Percentiles rank a stretch among this genome's conserved stretches.
These are phyloP conservation scores for Apamea crenata DNA, from an alignment of 2,888 invertebrate species.

Conservation along the genomic window DNA sequence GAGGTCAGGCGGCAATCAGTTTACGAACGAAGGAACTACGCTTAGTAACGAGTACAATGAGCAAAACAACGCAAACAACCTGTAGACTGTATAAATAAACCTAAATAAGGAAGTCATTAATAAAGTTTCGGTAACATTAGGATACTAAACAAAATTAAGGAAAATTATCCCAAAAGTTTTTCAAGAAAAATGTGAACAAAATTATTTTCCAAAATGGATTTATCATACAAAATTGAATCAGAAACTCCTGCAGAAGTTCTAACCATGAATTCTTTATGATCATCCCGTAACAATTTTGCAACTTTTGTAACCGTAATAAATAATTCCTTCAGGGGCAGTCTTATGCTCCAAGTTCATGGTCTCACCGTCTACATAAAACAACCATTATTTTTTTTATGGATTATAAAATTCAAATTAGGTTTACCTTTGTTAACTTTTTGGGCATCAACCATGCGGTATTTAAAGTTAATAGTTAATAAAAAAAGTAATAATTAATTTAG, in stretches of 20 bases:
- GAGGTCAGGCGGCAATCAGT: slow-evolving; percentile 34
- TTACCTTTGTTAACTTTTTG: slow-evolving; percentile 16
- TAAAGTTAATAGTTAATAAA: slow-evolving; percentile 4
- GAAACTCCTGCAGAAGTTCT: slow-evolving; percentile 60
- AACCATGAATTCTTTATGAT: slow-evolving; percentile 65
- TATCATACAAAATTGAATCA: slow-evolving; percentile 56
- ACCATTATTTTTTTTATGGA: slow-evolving; percentile 11
- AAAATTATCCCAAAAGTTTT: slow-evolving; percentile 19
- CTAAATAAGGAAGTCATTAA: background rate
- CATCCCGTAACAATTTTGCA: slow-evolving; percentile 59
- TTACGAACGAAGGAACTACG: slow-evolving; percentile 32
- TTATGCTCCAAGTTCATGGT: slow-evolving; percentile 41
- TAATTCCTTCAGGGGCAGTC: slow-evolving; percentile 53
- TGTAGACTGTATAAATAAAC: slow-evolving; percentile 24
- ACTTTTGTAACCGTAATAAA: slow-evolving; percentile 61
- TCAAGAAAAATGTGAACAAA: slow-evolving; percentile 11
- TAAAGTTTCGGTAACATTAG: slow-evolving; percentile 16
- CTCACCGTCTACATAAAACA: slow-evolving; percentile 22
- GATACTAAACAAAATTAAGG: slow-evolving; percentile 21
- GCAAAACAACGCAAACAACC: background rate
- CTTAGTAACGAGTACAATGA: slow-evolving; percentile 10
- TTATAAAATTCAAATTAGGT: slow-evolving; percentile 4
- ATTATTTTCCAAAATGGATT: slow-evolving; percentile 36
- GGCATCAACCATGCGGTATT: background rate
- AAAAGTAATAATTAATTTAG: too few relatives aligned